Base-by-base conservation (phyloP, 2,113 vertebrate genomes). In the Hippoglossus stenolepis region DNA sequence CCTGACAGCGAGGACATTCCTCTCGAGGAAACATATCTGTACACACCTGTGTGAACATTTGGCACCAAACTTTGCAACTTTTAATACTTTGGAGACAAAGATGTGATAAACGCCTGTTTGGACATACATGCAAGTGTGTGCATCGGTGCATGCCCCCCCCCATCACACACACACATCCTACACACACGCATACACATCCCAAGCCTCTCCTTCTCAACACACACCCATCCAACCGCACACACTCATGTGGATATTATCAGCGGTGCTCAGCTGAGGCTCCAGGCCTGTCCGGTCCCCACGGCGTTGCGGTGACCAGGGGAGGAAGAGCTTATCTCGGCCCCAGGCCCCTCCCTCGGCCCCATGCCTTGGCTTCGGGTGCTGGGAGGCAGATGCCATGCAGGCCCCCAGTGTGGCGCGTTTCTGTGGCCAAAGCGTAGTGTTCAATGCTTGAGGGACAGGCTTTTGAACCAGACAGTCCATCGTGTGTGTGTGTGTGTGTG, bases 241-340 rank as follows among this genome's bases (percentile, higher is more conserved):
- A 83, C 92, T 90, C 92, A 56, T 89, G 90, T 91, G 92, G 90
- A 93, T 94, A 91, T 91, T 93, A 94, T 94, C 93, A 90, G 89
- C 64, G 71, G 65, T 84, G 82, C 90, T 94, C 94, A 94, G 93
- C 92, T 94, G 92, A 95, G 87, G 86, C 84, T 68, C 78, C 71
- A 83, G 85, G 90, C 85, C 86, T 83, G 90, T 91, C 92, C 91
- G 76, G 85, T 90, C 90, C 90, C 90, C 84, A 81, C 61, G 77
- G 88, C 43, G 82, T 71, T 73, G 71, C 45, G 11, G 77, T 87
- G 86, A 91, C 90, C 89, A 88, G 65, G 87, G 81, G 73, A 91
- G 82, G 80, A 89, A 88, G 79, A 70, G 88, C 91, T 93, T 93
- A 93, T 93, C 91, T 91, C 67, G 23, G 76, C 87, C 81, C 62